These are phyloP conservation scores for Nowickia ferox DNA, from an alignment of 2,888 invertebrate species.

Conservation along the genomic window DNA sequence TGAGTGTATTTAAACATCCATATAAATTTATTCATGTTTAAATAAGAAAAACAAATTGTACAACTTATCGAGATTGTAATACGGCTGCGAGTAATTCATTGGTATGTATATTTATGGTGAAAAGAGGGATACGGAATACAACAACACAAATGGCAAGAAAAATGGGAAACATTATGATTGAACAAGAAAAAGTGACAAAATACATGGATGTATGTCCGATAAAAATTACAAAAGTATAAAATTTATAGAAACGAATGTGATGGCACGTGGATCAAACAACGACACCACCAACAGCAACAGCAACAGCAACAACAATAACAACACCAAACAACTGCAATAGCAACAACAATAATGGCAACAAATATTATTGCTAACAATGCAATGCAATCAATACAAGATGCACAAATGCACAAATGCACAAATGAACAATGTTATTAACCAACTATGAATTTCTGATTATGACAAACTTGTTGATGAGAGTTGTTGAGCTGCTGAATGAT, in stretches of 20 bases:
- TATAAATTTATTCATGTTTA: constrained; percentile 62
- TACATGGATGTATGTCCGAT: constrained; percentile 62
- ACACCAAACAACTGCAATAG: not conserved
- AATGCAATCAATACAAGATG: too few species aligned
- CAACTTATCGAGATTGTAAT: constrained; percentile 56
- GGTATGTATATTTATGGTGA: constrained; percentile 37
- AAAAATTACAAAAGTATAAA: constrained; percentile 62
- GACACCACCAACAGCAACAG: constrained; percentile 22
- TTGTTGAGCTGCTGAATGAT: constrained; percentile 8
- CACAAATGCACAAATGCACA: constrained; percentile 12
- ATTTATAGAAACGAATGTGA: constrained; percentile 67
- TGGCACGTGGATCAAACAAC: constrained; percentile 69
- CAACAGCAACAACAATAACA: not conserved
- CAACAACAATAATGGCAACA: constrained; percentile 38
- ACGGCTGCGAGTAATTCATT: constrained; percentile 18
- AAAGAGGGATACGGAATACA: constrained; percentile 18
- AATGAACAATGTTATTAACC: constrained; percentile 30
- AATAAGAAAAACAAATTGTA: constrained; percentile 65
- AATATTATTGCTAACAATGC: constrained; percentile 42
- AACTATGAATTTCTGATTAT: constrained; percentile 65
- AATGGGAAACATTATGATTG: constrained; percentile 66
- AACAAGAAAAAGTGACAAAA: constrained; percentile 71
- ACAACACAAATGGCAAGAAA: constrained; percentile 18
- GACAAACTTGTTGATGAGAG: constrained; percentile 45
- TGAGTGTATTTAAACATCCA: constrained; percentile 40